Conservation (phyloP, 1,140 invertebrate species). For the Sitodiplosis mosellana region DNA sequence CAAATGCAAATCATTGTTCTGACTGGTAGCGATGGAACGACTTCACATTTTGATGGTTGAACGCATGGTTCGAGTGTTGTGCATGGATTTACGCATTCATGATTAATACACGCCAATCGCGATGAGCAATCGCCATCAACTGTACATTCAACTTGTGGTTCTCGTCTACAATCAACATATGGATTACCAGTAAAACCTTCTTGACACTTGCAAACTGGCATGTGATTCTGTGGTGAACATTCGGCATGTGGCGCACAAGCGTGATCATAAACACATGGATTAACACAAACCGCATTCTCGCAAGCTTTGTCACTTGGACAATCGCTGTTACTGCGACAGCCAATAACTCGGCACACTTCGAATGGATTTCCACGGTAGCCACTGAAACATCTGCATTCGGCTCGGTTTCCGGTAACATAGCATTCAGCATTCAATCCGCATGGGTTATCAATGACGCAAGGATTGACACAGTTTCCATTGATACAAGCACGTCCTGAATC, state of each 20-base stretch:
- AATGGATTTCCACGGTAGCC: slow-evolving; percentile 68
- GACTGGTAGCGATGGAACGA: slow-evolving; percentile 59
- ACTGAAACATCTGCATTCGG: slow-evolving; percentile 58
- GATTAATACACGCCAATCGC: slow-evolving; percentile 58
- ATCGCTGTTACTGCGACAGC: slow-evolving; percentile 75
- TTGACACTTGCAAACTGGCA: slow-evolving; percentile 67
- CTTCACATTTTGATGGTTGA: slow-evolving; percentile 58
- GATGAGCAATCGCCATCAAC: slow-evolving; percentile 66
- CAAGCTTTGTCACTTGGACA: slow-evolving; percentile 71
- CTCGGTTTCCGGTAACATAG: slow-evolving; percentile 48
- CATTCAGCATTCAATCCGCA: slow-evolving; percentile 75
- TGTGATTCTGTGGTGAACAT: slow-evolving; percentile 62
- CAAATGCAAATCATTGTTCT: slow-evolving; percentile 78
- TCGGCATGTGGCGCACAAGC: slow-evolving; percentile 58
- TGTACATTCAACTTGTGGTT: slow-evolving; percentile 54
- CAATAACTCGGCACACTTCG: slow-evolving; percentile 55
- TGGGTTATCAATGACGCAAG: slow-evolving; percentile 56
- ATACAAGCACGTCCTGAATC: slow-evolving; percentile 59
- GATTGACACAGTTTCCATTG: slow-evolving; percentile 67
- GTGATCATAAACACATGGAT: slow-evolving; percentile 63
- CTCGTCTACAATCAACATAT: slow-evolving; percentile 52
- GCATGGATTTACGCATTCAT: slow-evolving; percentile 71
- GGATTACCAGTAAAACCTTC: slow-evolving; percentile 54
- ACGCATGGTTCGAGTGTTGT: slow-evolving; percentile 55
- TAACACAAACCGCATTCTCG: slow-evolving; percentile 60